Conservation (phyloP, 1,140 invertebrate genomes). For the Drosophila obscura region DNA sequence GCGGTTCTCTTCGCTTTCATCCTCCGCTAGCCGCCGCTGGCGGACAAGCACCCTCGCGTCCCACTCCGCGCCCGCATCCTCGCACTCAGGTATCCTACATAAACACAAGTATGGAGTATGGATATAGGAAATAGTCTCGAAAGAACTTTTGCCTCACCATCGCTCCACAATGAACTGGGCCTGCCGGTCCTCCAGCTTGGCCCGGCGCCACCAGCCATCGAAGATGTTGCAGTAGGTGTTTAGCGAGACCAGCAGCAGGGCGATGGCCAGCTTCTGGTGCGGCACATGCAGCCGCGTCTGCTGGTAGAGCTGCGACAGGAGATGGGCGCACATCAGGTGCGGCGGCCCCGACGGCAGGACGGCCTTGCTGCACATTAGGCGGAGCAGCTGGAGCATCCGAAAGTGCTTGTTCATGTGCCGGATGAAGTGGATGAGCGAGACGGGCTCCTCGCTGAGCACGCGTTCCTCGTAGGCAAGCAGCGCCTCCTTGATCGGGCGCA, state of each 20-base stretch:
- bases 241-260: slow-evolving; percentile 39
- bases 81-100: not conserved
- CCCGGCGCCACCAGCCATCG: slow-evolving; percentile 74
- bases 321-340: slow-evolving; percentile 54
- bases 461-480: slow-evolving; percentile 54
- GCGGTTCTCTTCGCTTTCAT: not conserved
- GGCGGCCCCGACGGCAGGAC: slow-evolving; percentile 42
- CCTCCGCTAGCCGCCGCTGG: not conserved
- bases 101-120: not conserved
- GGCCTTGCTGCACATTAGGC: not conserved
- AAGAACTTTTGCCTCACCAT: not conserved
- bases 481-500: slow-evolving; percentile 51
- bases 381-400: slow-evolving; percentile 17
- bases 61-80: not conserved
- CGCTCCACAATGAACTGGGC: slow-evolving; percentile 72
- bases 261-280: slow-evolving; percentile 53
- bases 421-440: slow-evolving; percentile 46
- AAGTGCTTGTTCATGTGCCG: slow-evolving; percentile 47
- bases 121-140: not conserved
- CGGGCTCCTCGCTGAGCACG: slow-evolving; percentile 8
- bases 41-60: not conserved
- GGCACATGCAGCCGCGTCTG: slow-evolving; percentile 16
- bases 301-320: slow-evolving; percentile 57
- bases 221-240: slow-evolving; percentile 68
- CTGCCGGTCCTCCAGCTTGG: slow-evolving; percentile 61